These are phyloP conservation scores for Garrulus glandarius DNA, from an alignment of 2,797 vertebrate genomes.

Conservation along the genomic window DNA sequence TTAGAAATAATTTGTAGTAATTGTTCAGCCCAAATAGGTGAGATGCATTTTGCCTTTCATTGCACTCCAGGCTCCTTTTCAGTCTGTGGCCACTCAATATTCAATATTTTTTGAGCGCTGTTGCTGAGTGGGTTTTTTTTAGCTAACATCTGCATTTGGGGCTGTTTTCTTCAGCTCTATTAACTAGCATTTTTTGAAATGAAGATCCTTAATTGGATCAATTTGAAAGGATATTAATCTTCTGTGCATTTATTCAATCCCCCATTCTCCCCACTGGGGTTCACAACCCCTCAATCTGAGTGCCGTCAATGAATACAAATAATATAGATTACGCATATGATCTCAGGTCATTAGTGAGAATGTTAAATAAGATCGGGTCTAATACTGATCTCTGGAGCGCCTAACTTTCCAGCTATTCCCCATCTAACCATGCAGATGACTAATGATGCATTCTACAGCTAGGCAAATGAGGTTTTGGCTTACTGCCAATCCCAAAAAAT, in stretches of 20 bases:
- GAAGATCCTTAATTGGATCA: constrained; percentile 27
- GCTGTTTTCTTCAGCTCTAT: neutral
- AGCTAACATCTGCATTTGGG: neutral
- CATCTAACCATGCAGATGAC: neutral
- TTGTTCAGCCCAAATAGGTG: neutral
- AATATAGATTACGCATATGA: neutral
- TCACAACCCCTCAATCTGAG: constrained; percentile 24
- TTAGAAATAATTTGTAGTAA: neutral
- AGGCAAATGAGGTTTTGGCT: constrained; percentile 21
- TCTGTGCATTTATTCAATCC: constrained; percentile 25
- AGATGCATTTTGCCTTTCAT: neutral
- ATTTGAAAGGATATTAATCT: constrained; percentile 38
- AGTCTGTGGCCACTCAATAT: neutral
- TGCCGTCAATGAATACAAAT: constrained; percentile 28
- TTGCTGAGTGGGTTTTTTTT: neutral
- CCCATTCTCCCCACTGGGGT: neutral
- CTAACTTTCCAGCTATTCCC: constrained; percentile 26
- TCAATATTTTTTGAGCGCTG: neutral
- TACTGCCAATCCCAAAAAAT: constrained; percentile 18
- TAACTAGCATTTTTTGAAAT: neutral
- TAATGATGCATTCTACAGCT: neutral
- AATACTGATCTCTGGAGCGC: constrained; percentile 33
- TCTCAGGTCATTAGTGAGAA: constrained; percentile 40
- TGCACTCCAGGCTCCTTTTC: neutral
- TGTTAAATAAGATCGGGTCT: constrained; percentile 28